phyloP scores from a whole-genome alignment of 2,888 invertebrate genomes.

The Clepsis dumicolana region DNA sequence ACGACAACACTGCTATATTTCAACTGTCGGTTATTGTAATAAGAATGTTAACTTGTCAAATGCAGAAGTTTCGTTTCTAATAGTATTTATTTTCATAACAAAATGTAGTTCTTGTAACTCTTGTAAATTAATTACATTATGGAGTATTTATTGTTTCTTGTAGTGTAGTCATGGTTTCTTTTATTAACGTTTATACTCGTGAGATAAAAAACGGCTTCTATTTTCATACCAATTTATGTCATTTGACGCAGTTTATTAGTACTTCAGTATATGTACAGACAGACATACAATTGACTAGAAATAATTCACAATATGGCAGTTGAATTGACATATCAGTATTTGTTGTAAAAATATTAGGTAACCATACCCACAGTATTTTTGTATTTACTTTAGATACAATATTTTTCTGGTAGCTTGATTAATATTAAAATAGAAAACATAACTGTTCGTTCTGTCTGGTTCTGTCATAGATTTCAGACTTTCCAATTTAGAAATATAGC shows the following conservation, averaged over 20 bases:
- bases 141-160: not conserved
- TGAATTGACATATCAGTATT: conserved; percentile 8
- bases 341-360: not conserved
- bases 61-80: not conserved
- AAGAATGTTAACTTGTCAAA: not conserved
- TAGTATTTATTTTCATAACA: conserved; percentile 1
- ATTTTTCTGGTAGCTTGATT: not conserved
- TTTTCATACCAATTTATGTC: not conserved
- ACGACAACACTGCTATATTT: too few species aligned
- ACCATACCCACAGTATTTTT: not conserved
- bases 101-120: not conserved
- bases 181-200: not conserved
- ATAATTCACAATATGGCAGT: not conserved
- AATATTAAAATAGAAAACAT: not conserved
- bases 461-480: not conserved
- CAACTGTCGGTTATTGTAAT: not conserved
- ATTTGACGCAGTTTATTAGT: not conserved
- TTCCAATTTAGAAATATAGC: not conserved
- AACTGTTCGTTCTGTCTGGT: not conserved
- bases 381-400: not conserved
- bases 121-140: not conserved
- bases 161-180: not conserved
- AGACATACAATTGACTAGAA: not conserved
- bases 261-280: not conserved
- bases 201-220: not conserved